A percentile compares a stretch with the other conserved stretches of the same genome.
Conservation (phyloP, 2,113 vertebrate species). For the Notothenia coriiceps region DNA sequence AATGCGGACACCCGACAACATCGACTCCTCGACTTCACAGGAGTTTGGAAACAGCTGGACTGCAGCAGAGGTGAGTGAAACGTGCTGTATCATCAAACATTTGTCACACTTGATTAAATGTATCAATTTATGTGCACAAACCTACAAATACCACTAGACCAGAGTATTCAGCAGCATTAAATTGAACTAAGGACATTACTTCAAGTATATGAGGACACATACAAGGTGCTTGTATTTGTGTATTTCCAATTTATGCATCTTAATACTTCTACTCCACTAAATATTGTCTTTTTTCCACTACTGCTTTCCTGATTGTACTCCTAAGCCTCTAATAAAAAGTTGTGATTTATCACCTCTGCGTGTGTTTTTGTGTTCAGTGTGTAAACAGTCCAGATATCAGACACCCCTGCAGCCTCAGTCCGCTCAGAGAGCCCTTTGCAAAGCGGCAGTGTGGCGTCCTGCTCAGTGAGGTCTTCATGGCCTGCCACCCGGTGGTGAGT, state of each 20-base stretch:
- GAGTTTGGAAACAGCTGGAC: conserved; percentile 98
- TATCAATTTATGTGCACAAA: neutral
- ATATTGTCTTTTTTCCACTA: neutral
- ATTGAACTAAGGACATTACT: too few species aligned
- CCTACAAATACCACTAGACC: neutral
- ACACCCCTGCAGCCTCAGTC: conserved; percentile 92
- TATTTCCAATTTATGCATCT: too few species aligned
- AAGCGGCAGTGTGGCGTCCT: conserved; percentile 93
- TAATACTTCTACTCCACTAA: too few species aligned
- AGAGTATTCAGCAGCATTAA: too few species aligned
- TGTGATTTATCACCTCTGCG: neutral
- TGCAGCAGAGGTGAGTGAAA: conserved; percentile 85
- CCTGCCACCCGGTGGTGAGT: conserved; percentile 97
- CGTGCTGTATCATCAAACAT: too few species aligned
- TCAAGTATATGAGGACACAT: too few species aligned
- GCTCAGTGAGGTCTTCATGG: conserved; percentile 92
- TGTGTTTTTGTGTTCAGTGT: conserved; percentile 84
- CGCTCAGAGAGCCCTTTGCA: conserved; percentile 93
- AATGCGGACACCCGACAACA: conserved; percentile 94
- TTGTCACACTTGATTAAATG: neutral
- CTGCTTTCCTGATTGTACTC: neutral
- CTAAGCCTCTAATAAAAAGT: neutral
- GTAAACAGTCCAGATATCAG: conserved; percentile 91
- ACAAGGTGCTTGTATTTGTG: too few species aligned
- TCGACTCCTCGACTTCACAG: conserved; percentile 91